Evolutionary conservation across 1,140 invertebrate species (phyloP).

Genomic region (Chymomyza costata): DNA sequence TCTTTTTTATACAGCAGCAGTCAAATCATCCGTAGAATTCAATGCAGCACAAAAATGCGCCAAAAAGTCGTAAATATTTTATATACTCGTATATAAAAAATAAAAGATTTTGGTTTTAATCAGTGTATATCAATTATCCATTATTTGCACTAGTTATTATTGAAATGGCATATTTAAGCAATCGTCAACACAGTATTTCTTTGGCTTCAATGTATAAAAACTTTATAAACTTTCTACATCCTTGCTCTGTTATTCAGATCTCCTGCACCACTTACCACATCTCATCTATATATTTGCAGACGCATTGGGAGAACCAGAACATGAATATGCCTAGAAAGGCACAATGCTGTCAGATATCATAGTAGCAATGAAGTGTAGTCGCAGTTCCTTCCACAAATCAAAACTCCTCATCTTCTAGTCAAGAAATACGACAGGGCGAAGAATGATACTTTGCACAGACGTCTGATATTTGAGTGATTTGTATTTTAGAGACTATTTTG

Average conservation of each 20-base stretch:
- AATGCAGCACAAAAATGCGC: too few species aligned
- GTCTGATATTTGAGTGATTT: constrained; percentile 46
- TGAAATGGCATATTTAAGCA: too few species aligned
- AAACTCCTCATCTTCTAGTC: constrained; percentile 52
- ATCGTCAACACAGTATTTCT: too few species aligned
- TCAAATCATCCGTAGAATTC: constrained; percentile 48
- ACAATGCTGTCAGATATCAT: constrained; percentile 70
- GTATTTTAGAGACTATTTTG: constrained; percentile 63
- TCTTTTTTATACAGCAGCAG: constrained; percentile 52
- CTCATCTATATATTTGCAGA: constrained; percentile 72
- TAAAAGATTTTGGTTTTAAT: too few species aligned
- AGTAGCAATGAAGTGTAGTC: constrained; percentile 51
- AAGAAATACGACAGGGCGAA: constrained; percentile 25
- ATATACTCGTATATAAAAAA: too few species aligned
- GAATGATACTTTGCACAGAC: constrained; percentile 5
- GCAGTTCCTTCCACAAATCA: constrained; percentile 58
- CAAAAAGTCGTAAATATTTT: too few species aligned
- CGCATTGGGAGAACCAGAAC: constrained; percentile 59
- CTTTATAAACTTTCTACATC: too few species aligned
- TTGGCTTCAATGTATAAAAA: too few species aligned
- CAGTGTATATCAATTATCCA: too few species aligned
- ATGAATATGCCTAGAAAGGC: constrained; percentile 59
- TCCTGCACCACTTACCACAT: constrained; percentile 56
- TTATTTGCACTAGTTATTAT: too few species aligned
- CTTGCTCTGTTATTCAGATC: too few species aligned